Conservation (phyloP, 2,797 vertebrate species). For the Falco columbarius region DNA sequence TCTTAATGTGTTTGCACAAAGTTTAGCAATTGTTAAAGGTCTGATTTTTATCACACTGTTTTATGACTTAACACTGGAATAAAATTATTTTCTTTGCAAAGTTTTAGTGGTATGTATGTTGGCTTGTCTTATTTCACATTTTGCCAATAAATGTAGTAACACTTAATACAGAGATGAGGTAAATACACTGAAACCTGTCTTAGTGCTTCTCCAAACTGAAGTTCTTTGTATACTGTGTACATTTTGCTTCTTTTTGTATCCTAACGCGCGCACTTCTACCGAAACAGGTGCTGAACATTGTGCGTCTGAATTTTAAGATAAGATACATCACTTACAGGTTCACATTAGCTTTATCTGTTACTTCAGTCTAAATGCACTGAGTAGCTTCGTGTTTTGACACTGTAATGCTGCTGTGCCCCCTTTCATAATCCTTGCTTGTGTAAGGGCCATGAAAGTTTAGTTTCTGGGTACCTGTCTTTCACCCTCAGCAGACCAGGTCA, state of each 20-base stretch:
- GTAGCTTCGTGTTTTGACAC: neutral
- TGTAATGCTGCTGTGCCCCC: neutral
- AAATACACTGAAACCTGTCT: neutral
- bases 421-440: neutral
- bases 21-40: neutral
- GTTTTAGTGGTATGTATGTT: neutral
- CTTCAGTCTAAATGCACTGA: neutral
- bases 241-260: neutral
- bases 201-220: neutral
- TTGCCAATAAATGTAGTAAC: neutral
- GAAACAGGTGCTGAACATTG: rapidly evolving
- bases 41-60: neutral
- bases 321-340: too few species aligned
- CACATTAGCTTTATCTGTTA: neutral
- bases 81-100: neutral
- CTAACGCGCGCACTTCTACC: neutral
- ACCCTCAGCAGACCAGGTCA: neutral
- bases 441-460: neutral
- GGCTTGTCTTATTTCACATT: neutral
- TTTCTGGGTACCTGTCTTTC: neutral
- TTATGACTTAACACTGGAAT: slow-evolving; percentile 37
- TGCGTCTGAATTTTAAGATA: neutral
- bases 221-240: neutral
- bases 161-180: neutral
- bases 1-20: neutral